Conservation (phyloP, 2,797 vertebrate species). For the Onychomys arenicola region DNA sequence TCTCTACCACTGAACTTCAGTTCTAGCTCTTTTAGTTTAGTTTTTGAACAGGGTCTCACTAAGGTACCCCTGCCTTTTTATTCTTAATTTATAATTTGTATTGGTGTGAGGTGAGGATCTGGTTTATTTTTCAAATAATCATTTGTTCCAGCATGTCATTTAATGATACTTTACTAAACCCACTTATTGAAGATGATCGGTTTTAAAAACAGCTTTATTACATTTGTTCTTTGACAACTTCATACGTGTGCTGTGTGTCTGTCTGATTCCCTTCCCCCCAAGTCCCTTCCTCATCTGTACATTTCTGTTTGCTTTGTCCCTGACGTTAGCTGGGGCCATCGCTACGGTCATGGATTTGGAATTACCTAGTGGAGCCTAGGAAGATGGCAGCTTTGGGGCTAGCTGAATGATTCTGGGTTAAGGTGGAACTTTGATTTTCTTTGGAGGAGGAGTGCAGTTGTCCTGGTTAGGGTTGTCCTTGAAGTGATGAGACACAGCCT, state of each 20-base stretch:
- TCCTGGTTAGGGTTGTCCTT: neutral
- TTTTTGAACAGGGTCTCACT: neutral
- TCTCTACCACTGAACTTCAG: neutral
- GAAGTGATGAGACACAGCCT: neutral
- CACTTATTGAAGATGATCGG: neutral
- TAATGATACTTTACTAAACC: slow-evolving; percentile 36
- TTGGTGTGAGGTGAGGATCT: slow-evolving; percentile 49
- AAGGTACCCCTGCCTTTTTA: neutral
- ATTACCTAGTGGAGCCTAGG: neutral
- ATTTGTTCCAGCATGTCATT: neutral
- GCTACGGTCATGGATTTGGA: neutral
- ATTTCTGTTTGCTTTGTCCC: neutral
- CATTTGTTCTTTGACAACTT: neutral
- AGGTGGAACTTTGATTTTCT: neutral
- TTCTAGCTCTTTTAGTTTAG: neutral
- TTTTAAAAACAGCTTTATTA: neutral
- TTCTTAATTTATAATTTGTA: slow-evolving; percentile 9
- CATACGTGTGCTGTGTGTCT: no score
- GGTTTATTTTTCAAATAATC: neutral
- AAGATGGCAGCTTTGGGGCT: neutral
- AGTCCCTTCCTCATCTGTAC: neutral
- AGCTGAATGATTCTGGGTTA: neutral
- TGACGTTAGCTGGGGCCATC: neutral
- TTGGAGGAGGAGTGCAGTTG: neutral
- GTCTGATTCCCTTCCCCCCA: neutral